phyloP scores from a whole-genome alignment of 2,797 vertebrate species.

The Choloepus didactylus region DNA sequence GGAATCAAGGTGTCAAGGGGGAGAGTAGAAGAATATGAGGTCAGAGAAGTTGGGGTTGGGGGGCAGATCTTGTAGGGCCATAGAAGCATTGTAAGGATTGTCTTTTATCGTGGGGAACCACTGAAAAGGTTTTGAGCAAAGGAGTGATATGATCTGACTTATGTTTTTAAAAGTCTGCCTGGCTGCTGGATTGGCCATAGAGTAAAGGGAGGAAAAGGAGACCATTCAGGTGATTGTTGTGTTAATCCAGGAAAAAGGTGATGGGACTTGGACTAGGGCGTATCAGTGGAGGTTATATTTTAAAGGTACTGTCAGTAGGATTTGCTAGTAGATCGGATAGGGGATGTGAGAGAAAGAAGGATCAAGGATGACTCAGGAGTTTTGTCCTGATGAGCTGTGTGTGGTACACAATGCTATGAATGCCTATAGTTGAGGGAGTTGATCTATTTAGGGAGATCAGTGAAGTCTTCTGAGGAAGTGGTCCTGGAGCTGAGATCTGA shows the following conservation, averaged over 20 bases:
- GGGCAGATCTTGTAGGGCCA: background rate
- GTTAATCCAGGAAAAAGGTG: background rate
- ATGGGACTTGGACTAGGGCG: background rate
- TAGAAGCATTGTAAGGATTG: background rate
- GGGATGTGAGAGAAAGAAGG: background rate
- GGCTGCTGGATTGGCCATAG: background rate
- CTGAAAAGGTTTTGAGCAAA: slow-evolving; percentile 50
- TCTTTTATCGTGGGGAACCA: background rate
- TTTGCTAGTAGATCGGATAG: slow-evolving; percentile 40
- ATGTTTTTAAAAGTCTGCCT: background rate
- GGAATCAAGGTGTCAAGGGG: background rate
- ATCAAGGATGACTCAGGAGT: background rate
- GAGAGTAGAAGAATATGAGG: background rate
- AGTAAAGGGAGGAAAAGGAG: background rate
- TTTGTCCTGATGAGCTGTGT: background rate
- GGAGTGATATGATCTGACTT: background rate
- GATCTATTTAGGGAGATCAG: background rate
- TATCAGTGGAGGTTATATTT: background rate
- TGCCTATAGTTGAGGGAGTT: background rate
- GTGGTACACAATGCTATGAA: background rate
- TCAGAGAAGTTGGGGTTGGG: background rate
- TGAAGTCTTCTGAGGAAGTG: slow-evolving; percentile 34
- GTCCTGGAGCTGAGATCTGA: background rate
- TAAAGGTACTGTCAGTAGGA: background rate
- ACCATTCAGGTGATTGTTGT: background rate